Base-by-base conservation (phyloP, 1,140 invertebrate genomes). In the Sycophaga agraensis region DNA sequence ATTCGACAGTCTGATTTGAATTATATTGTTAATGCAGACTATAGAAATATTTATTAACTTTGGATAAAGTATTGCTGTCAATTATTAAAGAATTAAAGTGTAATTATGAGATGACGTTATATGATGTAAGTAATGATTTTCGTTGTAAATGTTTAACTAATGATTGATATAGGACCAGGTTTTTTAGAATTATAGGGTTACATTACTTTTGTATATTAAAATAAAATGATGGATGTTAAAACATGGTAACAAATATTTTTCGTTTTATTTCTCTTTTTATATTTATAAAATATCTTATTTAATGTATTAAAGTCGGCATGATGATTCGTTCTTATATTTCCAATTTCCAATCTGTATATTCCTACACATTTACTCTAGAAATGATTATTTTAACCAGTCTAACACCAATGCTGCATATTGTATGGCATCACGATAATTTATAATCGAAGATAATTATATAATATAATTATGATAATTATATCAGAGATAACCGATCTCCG, bases 151-250 rank as follows among this genome's bases (percentile, higher is more conserved):
- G 21, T 54, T 54, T 43, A 22, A n/a, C 17, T 5, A 16, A 19
- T 55, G 45, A 43, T 55, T n/a, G 19, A 55, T n/a, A 55, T 45
- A 43, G 7, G 34, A 31, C 4, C 16, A 45, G 51, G 51, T 54
- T 42, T n/a, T n/a, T n/a, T n/a, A n/a, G n/a, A n/a, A n/a, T n/a
- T n/a, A n/a, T 26, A 34, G 40, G 53, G 28, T 45, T 16, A 34
- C n/a, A n/a, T 17, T 21, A 39, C 22, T 54, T 54, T 54, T 54
- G 24, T 53, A 53, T 9, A 40, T 42, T 55, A 43, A 14, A 55
- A 28, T 31, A 34, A 43, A 39, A 22, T 53, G 9, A 16, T 24
- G 17, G 21, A 17, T 45, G 26, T 43, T 45, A 45, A 45, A 55
- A 55, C 34, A 21, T 34, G 53, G 40, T 45, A 14, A n/a, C 34